Percentiles rank a stretch among this genome's conserved stretches.
These are phyloP conservation scores for Bombus consobrinus DNA, from an alignment of 1,140 invertebrate species.

Conservation along the genomic window DNA sequence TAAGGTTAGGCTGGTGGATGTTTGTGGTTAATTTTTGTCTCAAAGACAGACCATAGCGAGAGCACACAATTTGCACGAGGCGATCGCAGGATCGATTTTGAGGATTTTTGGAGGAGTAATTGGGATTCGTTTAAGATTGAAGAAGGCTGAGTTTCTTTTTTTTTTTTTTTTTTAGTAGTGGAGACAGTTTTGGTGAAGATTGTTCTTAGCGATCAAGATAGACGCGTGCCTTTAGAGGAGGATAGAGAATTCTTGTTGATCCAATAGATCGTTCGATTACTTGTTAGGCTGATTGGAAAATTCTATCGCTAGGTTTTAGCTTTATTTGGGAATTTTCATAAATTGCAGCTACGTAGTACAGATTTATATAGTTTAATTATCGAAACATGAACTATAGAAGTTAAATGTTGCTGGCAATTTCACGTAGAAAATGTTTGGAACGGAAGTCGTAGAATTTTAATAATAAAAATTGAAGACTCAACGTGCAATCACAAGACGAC, in stretches of 20 bases:
- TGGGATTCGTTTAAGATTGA: neutral
- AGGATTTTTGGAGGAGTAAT: neutral
- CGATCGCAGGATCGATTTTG: neutral
- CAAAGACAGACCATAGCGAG: neutral
- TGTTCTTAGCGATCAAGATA: slow-evolving; percentile 27
- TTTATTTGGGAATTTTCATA: too few relatives aligned
- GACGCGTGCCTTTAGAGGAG: neutral
- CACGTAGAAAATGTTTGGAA: neutral
- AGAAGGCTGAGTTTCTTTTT: too few relatives aligned
- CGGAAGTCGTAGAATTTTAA: neutral
- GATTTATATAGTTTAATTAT: too few relatives aligned
- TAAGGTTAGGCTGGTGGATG: neutral
- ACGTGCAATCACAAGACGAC: neutral
- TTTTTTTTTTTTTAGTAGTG: neutral
- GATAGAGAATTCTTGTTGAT: neutral
- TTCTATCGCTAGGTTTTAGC: neutral
- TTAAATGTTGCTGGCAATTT: too few relatives aligned
- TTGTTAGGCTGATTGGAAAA: neutral
- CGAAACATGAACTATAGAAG: too few relatives aligned
- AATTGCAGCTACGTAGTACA: too few relatives aligned
- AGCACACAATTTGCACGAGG: slow-evolving; percentile 28
- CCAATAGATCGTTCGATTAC: neutral
- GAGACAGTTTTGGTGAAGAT: neutral
- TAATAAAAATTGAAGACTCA: neutral
- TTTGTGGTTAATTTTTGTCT: neutral